Conservation (phyloP, 2,888 invertebrate genomes). For the Volucella zonaria region DNA sequence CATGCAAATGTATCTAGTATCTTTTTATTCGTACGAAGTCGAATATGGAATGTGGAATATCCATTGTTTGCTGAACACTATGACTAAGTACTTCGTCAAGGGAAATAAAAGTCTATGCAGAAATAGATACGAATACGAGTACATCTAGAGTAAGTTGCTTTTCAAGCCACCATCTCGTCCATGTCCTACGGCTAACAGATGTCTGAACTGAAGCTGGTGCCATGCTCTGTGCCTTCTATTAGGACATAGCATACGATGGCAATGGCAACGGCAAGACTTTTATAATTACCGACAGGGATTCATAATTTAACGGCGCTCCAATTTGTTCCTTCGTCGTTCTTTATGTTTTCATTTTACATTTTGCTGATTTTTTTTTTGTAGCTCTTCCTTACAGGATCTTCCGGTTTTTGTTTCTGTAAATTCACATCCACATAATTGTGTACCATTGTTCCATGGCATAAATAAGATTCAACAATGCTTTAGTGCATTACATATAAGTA, state of each 20-base stretch:
- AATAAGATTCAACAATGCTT: slow-evolving; percentile 12
- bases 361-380: background rate
- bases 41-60: slow-evolving; percentile 21
- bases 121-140: slow-evolving; percentile 21
- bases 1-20: background rate
- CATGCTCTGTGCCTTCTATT: background rate
- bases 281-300: slow-evolving; percentile 54
- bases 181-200: slow-evolving; percentile 16
- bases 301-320: slow-evolving; percentile 51
- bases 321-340: slow-evolving; percentile 42
- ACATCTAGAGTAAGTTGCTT: slow-evolving; percentile 6
- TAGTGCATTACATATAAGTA: background rate
- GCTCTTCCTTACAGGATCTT: slow-evolving; percentile 25
- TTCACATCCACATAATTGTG: background rate
- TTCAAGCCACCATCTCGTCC: slow-evolving; percentile 37
- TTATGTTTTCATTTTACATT: slow-evolving; percentile 17
- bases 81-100: slow-evolving; percentile 15
- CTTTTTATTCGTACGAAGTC: background rate
- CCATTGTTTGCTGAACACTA: slow-evolving; percentile 48
- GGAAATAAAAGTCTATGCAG: slow-evolving; percentile 31
- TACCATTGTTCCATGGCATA: slow-evolving; percentile 19
- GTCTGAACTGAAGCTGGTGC: background rate
- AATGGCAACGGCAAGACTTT: slow-evolving; percentile 1
- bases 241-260: background rate
- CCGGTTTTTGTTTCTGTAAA: background rate